Evolutionary conservation across 2,797 vertebrate species (phyloP).

Genomic region (Cyprinodon diabolis): DNA sequence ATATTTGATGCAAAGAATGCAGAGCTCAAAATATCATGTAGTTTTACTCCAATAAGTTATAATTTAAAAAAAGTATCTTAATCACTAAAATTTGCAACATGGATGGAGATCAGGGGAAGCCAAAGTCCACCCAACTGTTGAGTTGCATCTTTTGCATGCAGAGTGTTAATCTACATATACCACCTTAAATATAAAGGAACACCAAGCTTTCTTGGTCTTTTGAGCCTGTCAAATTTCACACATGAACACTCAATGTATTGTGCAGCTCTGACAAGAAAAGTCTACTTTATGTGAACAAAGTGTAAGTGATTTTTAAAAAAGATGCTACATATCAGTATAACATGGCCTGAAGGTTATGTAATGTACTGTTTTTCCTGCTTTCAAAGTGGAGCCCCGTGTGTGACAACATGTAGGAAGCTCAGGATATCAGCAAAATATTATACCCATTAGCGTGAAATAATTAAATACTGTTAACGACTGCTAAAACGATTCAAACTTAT

Average conservation of each 20-base stretch:
- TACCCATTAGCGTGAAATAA: background rate
- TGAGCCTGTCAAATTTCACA: background rate
- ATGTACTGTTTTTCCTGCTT: too few relatives aligned
- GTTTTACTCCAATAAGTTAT: background rate
- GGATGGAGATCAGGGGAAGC: background rate
- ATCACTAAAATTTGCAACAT: background rate
- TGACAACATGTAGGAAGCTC: conserved; percentile 14
- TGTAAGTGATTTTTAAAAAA: background rate
- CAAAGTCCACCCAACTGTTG: background rate
- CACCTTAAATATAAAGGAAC: background rate
- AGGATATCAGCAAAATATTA: background rate
- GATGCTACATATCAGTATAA: background rate
- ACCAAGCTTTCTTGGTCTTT: background rate
- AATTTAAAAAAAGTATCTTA: background rate
- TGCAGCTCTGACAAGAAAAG: background rate
- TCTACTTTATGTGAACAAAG: background rate
- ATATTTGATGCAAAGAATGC: background rate
- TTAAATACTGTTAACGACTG: background rate
- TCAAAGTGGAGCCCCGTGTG: background rate
- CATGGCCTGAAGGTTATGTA: background rate
- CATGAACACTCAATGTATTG: background rate
- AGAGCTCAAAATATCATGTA: background rate
- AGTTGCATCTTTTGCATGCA: background rate
- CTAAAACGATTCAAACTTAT: background rate
- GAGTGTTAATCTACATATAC: background rate